Conservation (phyloP, 1,140 invertebrate species). For the Protaetia brevitarsis region DNA sequence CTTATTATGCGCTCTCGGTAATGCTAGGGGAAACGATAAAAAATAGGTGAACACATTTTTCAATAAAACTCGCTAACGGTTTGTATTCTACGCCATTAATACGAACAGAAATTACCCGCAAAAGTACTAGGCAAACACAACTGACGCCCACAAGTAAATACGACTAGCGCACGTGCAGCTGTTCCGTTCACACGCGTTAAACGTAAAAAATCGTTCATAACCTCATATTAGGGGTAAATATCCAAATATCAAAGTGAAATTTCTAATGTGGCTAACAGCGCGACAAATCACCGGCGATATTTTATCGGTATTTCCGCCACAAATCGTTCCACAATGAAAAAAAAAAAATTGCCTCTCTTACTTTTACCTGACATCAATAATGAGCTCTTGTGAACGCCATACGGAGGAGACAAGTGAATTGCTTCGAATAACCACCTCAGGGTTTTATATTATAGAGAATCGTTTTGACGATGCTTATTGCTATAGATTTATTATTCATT, state of each 20-base stretch:
- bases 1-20: too few species aligned
- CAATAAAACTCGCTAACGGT: too few species aligned
- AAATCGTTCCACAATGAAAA: background rate
- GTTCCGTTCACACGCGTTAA: background rate
- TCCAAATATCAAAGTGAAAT: constrained; percentile 1
- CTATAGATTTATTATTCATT: too few species aligned
- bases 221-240: background rate
- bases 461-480: too few species aligned
- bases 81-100: too few species aligned
- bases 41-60: too few species aligned
- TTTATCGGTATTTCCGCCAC: background rate
- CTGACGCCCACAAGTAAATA: background rate
- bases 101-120: background rate
- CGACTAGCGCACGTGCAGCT: background rate
- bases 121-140: background rate
- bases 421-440: too few species aligned
- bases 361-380: background rate
- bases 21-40: too few species aligned
- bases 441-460: too few species aligned
- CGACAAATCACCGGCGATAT: background rate
- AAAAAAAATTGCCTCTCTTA: background rate
- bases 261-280: background rate
- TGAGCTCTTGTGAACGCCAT: background rate
- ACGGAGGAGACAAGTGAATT: too few species aligned
- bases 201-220: background rate